Conservation (phyloP, 1,140 invertebrate genomes). For the Gryllus bimaculatus region DNA sequence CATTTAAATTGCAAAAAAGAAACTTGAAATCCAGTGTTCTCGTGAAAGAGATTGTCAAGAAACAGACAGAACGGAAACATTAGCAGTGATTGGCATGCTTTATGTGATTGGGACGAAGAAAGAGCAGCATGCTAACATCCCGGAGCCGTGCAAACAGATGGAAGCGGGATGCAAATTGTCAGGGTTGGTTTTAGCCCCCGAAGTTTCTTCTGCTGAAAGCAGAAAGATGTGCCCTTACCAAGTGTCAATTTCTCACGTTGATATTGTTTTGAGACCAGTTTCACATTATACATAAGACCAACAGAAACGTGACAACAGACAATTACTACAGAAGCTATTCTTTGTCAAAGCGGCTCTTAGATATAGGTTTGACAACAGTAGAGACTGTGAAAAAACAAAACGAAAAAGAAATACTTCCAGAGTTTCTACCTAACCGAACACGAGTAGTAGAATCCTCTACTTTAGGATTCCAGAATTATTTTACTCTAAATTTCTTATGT, state of each 20-base stretch:
- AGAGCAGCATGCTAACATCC: neutral
- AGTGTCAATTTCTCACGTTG: neutral
- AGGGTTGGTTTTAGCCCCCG: neutral
- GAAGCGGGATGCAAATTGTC: neutral
- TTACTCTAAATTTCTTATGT: too few relatives aligned
- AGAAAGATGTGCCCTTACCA: neutral
- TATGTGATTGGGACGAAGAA: neutral
- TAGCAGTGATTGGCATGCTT: neutral
- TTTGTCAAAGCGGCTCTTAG: neutral
- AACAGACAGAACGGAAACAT: neutral
- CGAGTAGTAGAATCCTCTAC: too few relatives aligned
- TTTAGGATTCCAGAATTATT: too few relatives aligned
- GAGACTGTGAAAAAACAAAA: neutral
- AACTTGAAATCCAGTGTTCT: neutral
- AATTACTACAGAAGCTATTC: neutral
- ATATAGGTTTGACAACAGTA: neutral
- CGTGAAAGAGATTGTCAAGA: constrained; percentile 5
- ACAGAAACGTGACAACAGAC: neutral
- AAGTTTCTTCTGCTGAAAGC: neutral
- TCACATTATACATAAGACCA: neutral
- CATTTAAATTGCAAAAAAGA: neutral
- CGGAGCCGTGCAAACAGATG: neutral
- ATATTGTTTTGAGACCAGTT: neutral
- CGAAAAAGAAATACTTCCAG: neutral
- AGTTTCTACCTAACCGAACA: too few relatives aligned